phyloP scores from a whole-genome alignment of 2,113 vertebrate species.

The Abramis brama region DNA sequence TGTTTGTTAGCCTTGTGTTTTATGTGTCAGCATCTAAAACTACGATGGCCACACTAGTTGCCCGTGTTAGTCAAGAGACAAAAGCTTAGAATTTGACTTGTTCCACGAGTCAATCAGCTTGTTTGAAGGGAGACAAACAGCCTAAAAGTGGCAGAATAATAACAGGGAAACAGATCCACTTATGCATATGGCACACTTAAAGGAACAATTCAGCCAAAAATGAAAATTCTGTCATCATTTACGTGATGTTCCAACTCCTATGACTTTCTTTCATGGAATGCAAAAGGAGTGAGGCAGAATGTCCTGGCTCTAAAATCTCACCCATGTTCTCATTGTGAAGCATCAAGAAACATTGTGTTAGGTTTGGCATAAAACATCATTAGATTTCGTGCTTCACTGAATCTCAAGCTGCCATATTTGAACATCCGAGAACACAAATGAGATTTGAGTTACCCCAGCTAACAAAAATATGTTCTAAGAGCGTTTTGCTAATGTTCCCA shows the following conservation, averaged over 20 bases:
- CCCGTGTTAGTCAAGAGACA: constrained; percentile 37
- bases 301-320: background rate
- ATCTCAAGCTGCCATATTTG: background rate
- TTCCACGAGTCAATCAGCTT: constrained; percentile 8
- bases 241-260: background rate
- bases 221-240: constrained; percentile 15
- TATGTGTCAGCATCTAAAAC: constrained; percentile 63
- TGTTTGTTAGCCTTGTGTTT: constrained; percentile 64
- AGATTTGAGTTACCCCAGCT: background rate
- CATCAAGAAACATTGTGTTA: background rate
- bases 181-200: constrained; percentile 10
- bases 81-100: constrained; percentile 40
- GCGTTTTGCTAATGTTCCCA: too few relatives aligned
- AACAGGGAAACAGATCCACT: constrained; percentile 24
- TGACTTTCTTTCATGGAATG: background rate
- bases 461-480: background rate
- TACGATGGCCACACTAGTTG: constrained; percentile 58
- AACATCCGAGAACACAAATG: background rate
- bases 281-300: background rate
- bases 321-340: background rate
- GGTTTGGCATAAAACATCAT: background rate
- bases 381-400: background rate
- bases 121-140: constrained; percentile 40
- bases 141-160: constrained; percentile 34
- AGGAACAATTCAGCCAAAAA: background rate